Base-by-base conservation (phyloP, 2,888 invertebrate genomes). In the Trachelus stipa region DNA sequence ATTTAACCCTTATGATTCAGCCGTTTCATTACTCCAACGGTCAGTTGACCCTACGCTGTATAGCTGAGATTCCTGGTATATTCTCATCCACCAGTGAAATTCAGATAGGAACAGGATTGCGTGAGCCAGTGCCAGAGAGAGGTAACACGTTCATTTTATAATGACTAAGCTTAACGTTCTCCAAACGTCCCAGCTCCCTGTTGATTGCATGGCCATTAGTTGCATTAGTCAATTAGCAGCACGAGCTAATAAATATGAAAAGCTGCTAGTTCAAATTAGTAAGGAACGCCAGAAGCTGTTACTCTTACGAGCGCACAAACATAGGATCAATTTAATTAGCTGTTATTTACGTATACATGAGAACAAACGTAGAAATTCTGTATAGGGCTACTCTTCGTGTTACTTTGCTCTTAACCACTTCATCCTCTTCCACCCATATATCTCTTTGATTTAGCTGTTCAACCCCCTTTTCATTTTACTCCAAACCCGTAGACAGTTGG, bases 81-180 rank as follows among this genome's bases (percentile, higher is more conserved):
- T 96, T 96, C 92, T 93, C 94, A 84, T 93, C 94, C 90, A 94
- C 94, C 78, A 94, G 95, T 77, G 95, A 94, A 87, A 80, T 90
- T 73, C 95, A 95, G 89, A 94, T 96, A 88, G 94, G 95, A 80
- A 94, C 95, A 79, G 94, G 95, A 79, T 94, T 95, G 74, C 94
- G 95, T 77, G 96, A 96, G 92, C 96, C 96, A 9, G 93, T 96
- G 85, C 96, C 96, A 33, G 96, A 96, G 90, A 94, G 96, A 93
- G 96, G 96, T 96, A 90, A 92, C 23, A 56, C 56, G 56, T 56
- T 23, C 23, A 56, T 56, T 56, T 77, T 37, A 77, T 11, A 12
- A 76, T 33, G 40, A 76, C 31, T n/a, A 75, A 69, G 68, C 35
- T 73, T 30, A 34, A 74, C 15, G 23, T 30, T 74, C 34, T 12